Percentiles rank a stretch among this genome's conserved stretches.
These are phyloP conservation scores for Botia almorhae DNA, from an alignment of 2,797 vertebrate genomes.

Conservation along the genomic window DNA sequence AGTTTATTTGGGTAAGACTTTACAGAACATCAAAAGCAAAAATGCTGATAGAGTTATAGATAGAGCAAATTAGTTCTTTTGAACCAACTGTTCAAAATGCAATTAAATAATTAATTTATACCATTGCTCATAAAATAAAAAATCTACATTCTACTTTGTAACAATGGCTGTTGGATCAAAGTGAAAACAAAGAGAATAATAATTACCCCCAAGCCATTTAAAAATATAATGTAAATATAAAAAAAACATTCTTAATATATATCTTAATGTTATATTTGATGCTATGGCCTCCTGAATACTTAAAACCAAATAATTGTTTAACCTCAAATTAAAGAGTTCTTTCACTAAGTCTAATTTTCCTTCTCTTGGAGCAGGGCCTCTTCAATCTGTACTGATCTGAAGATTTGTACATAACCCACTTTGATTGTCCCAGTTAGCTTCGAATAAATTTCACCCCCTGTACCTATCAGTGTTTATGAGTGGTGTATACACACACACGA, in stretches of 20 bases:
- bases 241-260: no score
- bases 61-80: neutral
- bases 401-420: slow-evolving; percentile 45
- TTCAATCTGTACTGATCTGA: slow-evolving; percentile 16
- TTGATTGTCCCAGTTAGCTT: slow-evolving; percentile 48
- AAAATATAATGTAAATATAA: neutral
- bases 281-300: neutral
- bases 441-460: slow-evolving; percentile 50
- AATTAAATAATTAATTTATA: neutral
- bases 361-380: slow-evolving; percentile 4
- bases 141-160: neutral
- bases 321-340: neutral
- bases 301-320: neutral
- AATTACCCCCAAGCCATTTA: neutral
- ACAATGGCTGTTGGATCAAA: no score
- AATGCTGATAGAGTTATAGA: no score
- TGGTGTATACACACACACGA: slow-evolving; percentile 4
- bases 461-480: slow-evolving; percentile 10
- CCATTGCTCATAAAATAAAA: neutral
- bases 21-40: no score
- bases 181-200: no score
- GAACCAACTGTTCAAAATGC: neutral
- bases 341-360: neutral
- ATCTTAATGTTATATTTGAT: no score
- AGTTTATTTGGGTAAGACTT: no score